These are phyloP conservation scores for Diplosoma virens DNA, from an alignment of 23 tunicate species.

Conservation along the genomic window DNA sequence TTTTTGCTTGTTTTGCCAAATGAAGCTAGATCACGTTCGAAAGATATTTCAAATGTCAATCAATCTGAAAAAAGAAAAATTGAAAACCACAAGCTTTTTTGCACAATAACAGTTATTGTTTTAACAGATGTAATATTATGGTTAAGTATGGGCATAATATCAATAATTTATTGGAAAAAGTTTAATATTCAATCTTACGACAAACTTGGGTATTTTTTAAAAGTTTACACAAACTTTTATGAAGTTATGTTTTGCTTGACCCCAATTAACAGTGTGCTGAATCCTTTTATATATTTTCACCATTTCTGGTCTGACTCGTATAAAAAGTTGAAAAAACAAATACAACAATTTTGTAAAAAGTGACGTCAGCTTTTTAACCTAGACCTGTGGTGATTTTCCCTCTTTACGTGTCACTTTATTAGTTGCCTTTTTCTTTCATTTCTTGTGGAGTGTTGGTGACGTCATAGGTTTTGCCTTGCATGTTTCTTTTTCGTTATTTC, in stretches of 20 bases:
- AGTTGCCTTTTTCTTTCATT: no score
- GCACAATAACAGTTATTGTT: not conserved
- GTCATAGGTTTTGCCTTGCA: no score
- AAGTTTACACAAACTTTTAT: not conserved
- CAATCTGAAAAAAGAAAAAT: not conserved
- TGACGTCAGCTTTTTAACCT: no score
- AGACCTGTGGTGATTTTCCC: no score
- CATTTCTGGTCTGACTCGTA: not conserved
- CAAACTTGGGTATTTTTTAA: not conserved
- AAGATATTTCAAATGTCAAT: not conserved
- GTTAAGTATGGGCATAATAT: not conserved
- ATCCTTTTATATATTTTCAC: conserved; percentile 9
- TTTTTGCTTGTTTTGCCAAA: no score
- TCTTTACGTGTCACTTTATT: no score
- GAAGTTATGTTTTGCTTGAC: not conserved
- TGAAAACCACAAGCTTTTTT: not conserved
- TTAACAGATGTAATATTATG: not conserved
- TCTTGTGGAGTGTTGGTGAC: no score
- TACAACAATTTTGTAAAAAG: no score
- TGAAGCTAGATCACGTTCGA: no score
- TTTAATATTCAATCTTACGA: no score
- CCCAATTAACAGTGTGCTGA: not conserved
- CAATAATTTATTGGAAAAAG: not conserved
- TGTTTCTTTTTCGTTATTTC: no score
- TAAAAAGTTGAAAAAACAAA: no score